Base-by-base conservation (phyloP, 1,140 invertebrate genomes). In the Drosophila eugracilis region DNA sequence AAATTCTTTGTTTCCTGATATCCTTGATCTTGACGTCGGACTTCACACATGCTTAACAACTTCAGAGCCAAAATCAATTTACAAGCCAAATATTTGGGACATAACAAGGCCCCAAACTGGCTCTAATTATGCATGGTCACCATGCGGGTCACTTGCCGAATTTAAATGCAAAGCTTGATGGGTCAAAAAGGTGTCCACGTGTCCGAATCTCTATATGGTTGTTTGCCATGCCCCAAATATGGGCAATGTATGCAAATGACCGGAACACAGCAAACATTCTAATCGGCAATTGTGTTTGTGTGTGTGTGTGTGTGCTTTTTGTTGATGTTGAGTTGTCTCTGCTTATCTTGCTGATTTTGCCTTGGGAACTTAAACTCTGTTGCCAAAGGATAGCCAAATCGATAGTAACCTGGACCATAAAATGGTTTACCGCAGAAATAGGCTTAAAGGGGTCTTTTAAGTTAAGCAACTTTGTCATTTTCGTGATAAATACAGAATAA, bases 41-140 rank as follows among this genome's bases (percentile, higher is more conserved):
- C 14, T 44, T 37, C n/a, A 19, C 22, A 55, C 30, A 53, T 41
- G 53, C 5, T 39, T 30, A 9, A 1, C 3, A 19, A 26, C 30
- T 36, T 15, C 15, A 22, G 32, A 62, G 19, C 24, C 30, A 7
- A 42, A 72, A 60, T 72, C 69, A 72, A 72, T 72, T 72, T 60
- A 42, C 47, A 60, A 52, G 45, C 45, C 67, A 72, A 72, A 59
- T 60, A 72, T 72, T 72, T 60, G 67, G 39, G 2, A 9, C 63
- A 66, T 52, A 67, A 67, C 60, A 67, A 66, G 45, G 21, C 70
- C 26, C 36, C 12, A 45, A 75, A 58, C 21, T 75, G 49, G 17
- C 17, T 54, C 70, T 73, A 73, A 73, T 73, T 73, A 73, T 73
- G 69, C 70, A 73, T 54, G 57, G 70, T 73, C 69, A 73, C 69